phyloP scores from a whole-genome alignment of 2,113 vertebrate species.

The Casuarius casuarius region DNA sequence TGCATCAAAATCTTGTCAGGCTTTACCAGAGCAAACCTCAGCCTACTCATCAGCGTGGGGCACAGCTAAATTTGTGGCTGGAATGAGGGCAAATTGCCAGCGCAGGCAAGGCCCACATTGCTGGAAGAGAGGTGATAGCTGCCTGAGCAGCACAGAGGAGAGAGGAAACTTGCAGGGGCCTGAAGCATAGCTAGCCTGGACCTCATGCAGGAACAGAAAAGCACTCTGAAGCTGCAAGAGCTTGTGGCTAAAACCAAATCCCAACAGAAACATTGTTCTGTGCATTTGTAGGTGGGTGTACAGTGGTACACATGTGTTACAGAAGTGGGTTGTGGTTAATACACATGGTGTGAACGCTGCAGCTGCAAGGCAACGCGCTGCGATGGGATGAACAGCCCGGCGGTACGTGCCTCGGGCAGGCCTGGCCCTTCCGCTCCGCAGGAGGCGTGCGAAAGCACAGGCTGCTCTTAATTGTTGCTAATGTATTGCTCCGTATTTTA shows the following conservation, averaged over 20 bases:
- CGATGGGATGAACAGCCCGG: not conserved
- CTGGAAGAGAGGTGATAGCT: not conserved
- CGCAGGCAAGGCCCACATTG: fast-evolving
- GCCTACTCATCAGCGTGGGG: not conserved
- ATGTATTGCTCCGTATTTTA: not conserved
- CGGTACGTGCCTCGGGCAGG: fast-evolving
- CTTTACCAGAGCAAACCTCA: not conserved
- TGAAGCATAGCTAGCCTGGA: not conserved
- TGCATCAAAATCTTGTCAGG: not conserved
- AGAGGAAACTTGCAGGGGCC: not conserved
- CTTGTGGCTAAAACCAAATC: not conserved
- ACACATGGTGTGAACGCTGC: not conserved
- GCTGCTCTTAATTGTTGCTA: not conserved
- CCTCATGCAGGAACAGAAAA: not conserved
- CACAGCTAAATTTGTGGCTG: not conserved
- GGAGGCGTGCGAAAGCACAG: not conserved
- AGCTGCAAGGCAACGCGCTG: not conserved
- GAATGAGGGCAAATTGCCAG: not conserved
- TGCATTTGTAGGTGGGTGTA: fast-evolving
- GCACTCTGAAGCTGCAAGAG: not conserved
- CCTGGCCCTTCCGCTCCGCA: fast-evolving
- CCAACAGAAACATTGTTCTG: not conserved
- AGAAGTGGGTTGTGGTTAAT: not conserved
- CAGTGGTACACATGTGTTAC: fast-evolving
- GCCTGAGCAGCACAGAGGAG: not conserved